Percentiles rank a stretch among this genome's conserved stretches.
Evolutionary conservation across 2,113 vertebrate species (phyloP).

Genomic region (Mirza zaza): DNA sequence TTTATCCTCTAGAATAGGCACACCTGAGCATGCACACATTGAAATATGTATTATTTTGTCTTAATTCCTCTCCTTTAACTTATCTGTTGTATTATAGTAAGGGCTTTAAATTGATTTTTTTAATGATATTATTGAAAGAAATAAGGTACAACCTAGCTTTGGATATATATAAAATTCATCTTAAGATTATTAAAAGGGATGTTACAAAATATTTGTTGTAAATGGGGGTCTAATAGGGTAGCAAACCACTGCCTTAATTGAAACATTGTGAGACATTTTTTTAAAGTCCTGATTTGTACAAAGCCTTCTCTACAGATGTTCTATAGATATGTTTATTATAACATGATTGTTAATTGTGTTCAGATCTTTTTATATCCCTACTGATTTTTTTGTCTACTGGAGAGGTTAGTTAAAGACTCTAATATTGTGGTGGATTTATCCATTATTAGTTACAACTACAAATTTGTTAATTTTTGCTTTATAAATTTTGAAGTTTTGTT

Average conservation of each 20-base stretch:
- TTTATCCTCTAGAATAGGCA: not conserved
- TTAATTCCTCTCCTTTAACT: not conserved
- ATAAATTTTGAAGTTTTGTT: not conserved
- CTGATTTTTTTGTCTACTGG: not conserved
- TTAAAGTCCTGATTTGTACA: not conserved
- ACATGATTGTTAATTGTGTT: not conserved
- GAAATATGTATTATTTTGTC: not conserved
- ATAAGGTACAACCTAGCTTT: not conserved
- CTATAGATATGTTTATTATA: not conserved
- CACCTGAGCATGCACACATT: not conserved
- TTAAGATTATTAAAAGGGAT: not conserved
- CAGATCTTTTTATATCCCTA: not conserved
- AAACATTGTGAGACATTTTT: not conserved
- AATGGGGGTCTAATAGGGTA: not conserved
- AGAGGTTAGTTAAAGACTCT: not conserved
- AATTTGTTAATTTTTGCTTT: not conserved
- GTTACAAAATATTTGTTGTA: not conserved
- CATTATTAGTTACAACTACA: not conserved
- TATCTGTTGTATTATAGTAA: not conserved
- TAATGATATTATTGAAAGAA: not conserved
- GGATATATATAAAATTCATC: not conserved
- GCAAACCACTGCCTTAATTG: not conserved
- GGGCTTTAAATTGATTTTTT: not conserved
- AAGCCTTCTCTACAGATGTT: not conserved
- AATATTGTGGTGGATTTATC: not conserved